Percentiles rank a stretch among this genome's conserved stretches.
Evolutionary conservation across 2,888 invertebrate species (phyloP).

Genomic region (Clanis bilineata): DNA sequence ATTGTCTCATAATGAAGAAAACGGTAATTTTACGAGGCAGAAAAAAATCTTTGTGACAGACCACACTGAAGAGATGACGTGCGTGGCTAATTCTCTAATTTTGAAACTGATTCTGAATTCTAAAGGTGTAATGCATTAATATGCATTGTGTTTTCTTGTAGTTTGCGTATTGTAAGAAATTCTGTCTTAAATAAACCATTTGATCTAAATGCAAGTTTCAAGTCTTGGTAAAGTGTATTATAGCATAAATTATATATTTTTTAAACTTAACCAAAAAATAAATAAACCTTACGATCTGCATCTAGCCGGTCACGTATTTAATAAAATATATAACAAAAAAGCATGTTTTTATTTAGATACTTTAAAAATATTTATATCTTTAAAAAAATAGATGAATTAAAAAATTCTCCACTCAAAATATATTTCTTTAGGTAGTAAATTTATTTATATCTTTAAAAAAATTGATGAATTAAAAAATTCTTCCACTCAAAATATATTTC

Average conservation of each 20-base stretch:
- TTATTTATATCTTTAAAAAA: too few relatives aligned
- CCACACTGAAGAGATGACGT: slow-evolving; percentile 68
- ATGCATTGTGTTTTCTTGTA: background rate
- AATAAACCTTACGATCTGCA: too few relatives aligned
- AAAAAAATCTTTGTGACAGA: slow-evolving; percentile 39
- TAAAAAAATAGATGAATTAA: too few relatives aligned
- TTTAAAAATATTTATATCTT: too few relatives aligned
- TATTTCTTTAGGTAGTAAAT: too few relatives aligned
- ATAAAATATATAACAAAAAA: too few relatives aligned
- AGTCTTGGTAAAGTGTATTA: background rate
- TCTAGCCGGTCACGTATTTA: too few relatives aligned
- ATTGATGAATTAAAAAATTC: too few relatives aligned
- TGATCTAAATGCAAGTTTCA: background rate
- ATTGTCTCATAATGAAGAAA: slow-evolving; percentile 11
- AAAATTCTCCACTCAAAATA: too few relatives aligned
- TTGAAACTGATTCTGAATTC: slow-evolving; percentile 28
- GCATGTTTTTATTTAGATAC: too few relatives aligned
- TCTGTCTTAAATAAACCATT: background rate
- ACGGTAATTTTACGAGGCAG: slow-evolving; percentile 38
- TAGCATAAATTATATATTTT: background rate
- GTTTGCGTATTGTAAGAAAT: background rate
- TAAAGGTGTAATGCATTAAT: background rate
- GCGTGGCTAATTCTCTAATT: slow-evolving; percentile 77
- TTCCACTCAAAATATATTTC: too few relatives aligned
- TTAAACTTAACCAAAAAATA: too few relatives aligned